Evolutionary conservation across 2,113 vertebrate genomes (phyloP), one percentile per base, ranked within the genome.

Genomic region (Recurvirostra avosetta): DNA sequence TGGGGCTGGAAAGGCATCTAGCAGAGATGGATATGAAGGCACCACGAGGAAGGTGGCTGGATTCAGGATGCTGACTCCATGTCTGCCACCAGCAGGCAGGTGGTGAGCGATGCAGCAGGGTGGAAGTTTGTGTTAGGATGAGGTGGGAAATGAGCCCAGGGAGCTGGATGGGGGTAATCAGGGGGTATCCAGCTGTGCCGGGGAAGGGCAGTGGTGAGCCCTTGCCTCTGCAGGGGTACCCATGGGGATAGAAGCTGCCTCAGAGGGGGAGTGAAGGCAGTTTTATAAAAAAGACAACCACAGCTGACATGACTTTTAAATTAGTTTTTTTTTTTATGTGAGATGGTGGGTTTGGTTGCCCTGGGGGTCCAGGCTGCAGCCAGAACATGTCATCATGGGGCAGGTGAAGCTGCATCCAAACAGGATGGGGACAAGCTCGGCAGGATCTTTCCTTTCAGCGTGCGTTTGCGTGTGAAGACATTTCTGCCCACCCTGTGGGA

Each of bases 401-500:
- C 2, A 7, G 40, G 9, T 0, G 18, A 90, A 78, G n/a, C 27
- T 4, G 6, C 2, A 1, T 71, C 78, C 30, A 83, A 78, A 65
- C 96, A 97, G 38, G 29, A 25, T 26, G 68, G 16, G 13, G 56
- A 87, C 10, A 70, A 66, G 34, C 62, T 92, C 0, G 1, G 34
- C 26, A 87, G 68, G 22, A 12, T 32, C 65, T 84, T 94, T 62
- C 47, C 80, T 84, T 67, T 45, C 0, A 9, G 23, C 9, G 8
- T 66, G 25, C 9, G 86, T 82, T 95, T 92, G 20, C 91, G 86
- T 1, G 38, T 96, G 88, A 96, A 96, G 43, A 94, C 2, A 0
- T 96, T 96, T 86, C 71, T 96, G 62, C 96, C 96, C 52, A 95
- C 93, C 47, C 94, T 96, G 38, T 5, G 12, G 43, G 53, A 88